Evolutionary conservation across 2,888 invertebrate genomes (phyloP).

Genomic region (Oligia fasciuncula): DNA sequence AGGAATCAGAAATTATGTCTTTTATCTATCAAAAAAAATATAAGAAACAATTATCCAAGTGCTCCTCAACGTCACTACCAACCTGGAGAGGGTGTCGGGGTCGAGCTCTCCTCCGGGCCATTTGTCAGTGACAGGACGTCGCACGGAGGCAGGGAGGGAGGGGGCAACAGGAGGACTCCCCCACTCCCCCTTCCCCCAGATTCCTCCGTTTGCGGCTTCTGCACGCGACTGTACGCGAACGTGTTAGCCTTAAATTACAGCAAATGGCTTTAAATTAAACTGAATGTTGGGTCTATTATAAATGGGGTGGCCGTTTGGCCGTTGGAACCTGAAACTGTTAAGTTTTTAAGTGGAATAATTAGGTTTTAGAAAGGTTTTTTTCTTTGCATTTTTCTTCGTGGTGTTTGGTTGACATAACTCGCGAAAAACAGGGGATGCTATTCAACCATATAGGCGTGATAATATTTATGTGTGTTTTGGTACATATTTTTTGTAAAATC

Average conservation of each 20-base stretch:
- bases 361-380: background rate
- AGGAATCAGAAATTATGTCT: background rate
- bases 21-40: background rate
- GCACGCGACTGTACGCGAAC: conserved; percentile 81
- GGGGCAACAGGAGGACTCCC: conserved; percentile 34
- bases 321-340: conserved; percentile 28
- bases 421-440: background rate
- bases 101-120: conserved; percentile 88
- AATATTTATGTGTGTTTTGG: background rate
- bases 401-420: background rate
- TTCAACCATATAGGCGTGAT: background rate
- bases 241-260: conserved; percentile 78
- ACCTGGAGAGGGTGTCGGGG: conserved; percentile 85
- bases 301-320: conserved; percentile 51
- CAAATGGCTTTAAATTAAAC: conserved; percentile 67
- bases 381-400: background rate
- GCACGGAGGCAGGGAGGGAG: conserved; percentile 69
- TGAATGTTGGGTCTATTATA: conserved; percentile 65
- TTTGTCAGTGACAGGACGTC: conserved; percentile 90
- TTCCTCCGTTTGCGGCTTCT: conserved; percentile 81
- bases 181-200: conserved; percentile 69
- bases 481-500: background rate
- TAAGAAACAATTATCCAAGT: conserved; percentile 31
- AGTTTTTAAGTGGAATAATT: conserved; percentile 44
- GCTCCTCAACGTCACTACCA: conserved; percentile 69